Evolutionary conservation across 2,888 invertebrate species (phyloP).

Genomic region (Pseudococcus viburni): DNA sequence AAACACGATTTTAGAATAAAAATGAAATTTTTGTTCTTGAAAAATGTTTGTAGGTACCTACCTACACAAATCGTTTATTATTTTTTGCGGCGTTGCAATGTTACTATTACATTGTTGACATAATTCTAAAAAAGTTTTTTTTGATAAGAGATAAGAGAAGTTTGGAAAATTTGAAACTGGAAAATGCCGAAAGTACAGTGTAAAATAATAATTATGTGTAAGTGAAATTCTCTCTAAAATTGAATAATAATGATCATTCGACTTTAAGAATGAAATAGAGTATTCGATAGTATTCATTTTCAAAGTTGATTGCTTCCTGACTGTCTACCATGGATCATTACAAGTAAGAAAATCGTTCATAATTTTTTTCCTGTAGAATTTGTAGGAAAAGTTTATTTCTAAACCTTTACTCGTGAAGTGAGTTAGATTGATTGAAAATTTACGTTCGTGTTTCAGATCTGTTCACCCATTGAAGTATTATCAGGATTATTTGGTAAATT

Average conservation of each 20-base stretch:
- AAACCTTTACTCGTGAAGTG: conserved; percentile 7
- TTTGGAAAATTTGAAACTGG: too few relatives aligned
- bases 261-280: neutral
- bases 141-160: too few relatives aligned
- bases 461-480: conserved; percentile 85
- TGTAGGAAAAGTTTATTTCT: neutral
- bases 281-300: neutral
- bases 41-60: too few relatives aligned
- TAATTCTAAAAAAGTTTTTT: too few relatives aligned
- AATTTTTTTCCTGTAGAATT: neutral
- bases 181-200: neutral
- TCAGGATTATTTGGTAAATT: conserved; percentile 77
- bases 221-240: too few relatives aligned
- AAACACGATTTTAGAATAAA: too few relatives aligned
- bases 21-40: too few relatives aligned
- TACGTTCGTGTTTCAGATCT: conserved; percentile 74
- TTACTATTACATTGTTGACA: too few relatives aligned
- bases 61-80: too few relatives aligned
- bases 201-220: too few relatives aligned
- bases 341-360: neutral
- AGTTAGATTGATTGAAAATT: neutral
- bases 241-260: too few relatives aligned
- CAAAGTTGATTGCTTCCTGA: neutral
- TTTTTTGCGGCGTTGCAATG: too few relatives aligned
- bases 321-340: neutral